These are phyloP conservation scores for Eueides isabella DNA, from an alignment of 1,140 invertebrate species.

Conservation along the genomic window DNA sequence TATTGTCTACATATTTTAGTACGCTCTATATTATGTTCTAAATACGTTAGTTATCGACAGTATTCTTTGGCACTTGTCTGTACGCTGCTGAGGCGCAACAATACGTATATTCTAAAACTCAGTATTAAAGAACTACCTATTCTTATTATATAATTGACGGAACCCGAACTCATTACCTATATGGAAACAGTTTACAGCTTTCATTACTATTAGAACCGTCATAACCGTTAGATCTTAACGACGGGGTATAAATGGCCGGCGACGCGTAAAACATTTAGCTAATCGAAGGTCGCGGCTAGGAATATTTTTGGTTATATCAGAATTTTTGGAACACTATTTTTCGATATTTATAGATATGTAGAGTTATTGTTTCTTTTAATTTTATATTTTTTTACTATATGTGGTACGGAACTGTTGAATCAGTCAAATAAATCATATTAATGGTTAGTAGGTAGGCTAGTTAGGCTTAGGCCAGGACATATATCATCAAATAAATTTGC, in stretches of 20 bases:
- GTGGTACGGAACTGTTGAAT: no score
- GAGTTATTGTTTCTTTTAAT: no score
- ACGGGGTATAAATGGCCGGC: constrained; percentile 61
- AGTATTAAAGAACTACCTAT: neutral
- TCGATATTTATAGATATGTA: neutral
- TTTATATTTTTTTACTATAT: neutral
- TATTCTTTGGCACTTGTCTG: no score
- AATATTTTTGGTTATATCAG: neutral
- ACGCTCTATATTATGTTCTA: no score
- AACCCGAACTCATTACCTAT: constrained; percentile 20
- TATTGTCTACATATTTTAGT: no score
- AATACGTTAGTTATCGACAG: no score
- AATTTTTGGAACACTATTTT: neutral
- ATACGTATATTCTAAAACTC: no score
- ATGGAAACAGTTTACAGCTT: constrained; percentile 21
- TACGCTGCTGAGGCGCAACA: no score
- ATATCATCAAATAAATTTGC: no score
- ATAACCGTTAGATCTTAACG: constrained; percentile 73
- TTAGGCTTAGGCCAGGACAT: no score
- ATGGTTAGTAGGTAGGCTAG: no score
- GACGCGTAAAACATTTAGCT: constrained; percentile 71
- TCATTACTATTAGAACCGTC: constrained; percentile 40
- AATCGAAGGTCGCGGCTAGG: constrained; percentile 55
- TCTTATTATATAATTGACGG: neutral
- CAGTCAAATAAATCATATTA: no score